Percentiles rank a stretch among this genome's conserved stretches.
These are phyloP conservation scores for Strigops habroptila DNA, from an alignment of 2,113 vertebrate species.

Conservation along the genomic window DNA sequence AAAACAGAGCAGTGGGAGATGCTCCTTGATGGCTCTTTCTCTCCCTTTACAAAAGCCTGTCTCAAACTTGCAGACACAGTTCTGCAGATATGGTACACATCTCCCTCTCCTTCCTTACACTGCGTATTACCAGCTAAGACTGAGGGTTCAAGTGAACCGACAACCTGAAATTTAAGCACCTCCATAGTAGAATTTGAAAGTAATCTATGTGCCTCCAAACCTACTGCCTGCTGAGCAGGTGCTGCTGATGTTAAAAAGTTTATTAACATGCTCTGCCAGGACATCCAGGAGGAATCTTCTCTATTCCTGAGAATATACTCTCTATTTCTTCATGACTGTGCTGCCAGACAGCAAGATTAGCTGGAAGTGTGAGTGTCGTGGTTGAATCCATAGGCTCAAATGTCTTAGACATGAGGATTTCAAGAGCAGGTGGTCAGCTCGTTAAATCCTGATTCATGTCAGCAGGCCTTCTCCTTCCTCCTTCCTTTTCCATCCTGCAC, in stretches of 20 bases:
- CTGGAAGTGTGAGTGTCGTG: neutral
- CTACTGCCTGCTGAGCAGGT: neutral
- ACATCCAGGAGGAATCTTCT: neutral
- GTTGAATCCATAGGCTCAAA: constrained; percentile 46
- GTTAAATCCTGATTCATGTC: constrained; percentile 41
- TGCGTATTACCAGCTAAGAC: neutral
- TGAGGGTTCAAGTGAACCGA: neutral
- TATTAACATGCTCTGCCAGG: neutral
- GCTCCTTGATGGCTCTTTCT: neutral
- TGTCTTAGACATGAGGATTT: constrained; percentile 28
- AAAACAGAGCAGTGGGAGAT: neutral
- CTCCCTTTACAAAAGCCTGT: neutral
- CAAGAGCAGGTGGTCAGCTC: constrained; percentile 55
- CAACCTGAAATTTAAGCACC: neutral
- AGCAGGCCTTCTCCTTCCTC: neutral
- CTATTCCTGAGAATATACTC: neutral
- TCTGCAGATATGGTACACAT: neutral
- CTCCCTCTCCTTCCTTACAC: neutral
- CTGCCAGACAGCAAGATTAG: constrained; percentile 38
- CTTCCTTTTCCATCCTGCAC: neutral
- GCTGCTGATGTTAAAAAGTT: neutral
- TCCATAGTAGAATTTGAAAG: neutral
- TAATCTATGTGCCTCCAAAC: neutral
- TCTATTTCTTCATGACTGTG: neutral
- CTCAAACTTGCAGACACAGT: neutral